Conservation (phyloP, 2,888 invertebrate genomes). For the Belgica antarctica region DNA sequence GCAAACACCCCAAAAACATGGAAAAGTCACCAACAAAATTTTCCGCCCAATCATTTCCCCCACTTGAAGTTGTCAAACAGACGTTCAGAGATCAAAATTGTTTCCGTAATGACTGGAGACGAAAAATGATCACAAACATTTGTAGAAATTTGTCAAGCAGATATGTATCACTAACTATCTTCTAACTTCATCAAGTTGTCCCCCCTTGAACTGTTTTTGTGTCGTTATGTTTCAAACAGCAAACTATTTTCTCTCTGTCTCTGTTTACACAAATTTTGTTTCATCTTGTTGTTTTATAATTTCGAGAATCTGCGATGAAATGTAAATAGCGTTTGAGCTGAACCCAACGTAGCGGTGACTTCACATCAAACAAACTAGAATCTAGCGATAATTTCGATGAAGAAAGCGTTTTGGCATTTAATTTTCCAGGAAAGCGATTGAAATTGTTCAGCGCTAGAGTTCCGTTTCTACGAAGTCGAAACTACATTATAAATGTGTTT, state of each 20-base stretch:
- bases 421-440: background rate
- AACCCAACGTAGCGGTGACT: no score
- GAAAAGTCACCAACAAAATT: background rate
- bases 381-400: no score
- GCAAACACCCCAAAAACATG: no score
- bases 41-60: background rate
- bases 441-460: conserved; percentile 28
- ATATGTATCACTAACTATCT: background rate
- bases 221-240: conserved; percentile 44
- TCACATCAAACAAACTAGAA: background rate
- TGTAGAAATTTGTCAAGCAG: background rate
- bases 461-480: conserved; percentile 28
- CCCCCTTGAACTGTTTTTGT: conserved; percentile 12
- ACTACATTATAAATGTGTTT: conserved; percentile 29
- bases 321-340: no score
- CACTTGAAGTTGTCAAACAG: background rate
- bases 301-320: background rate
- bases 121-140: conserved; percentile 39
- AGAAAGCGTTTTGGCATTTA: conserved; percentile 15
- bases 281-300: background rate
- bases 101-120: conserved; percentile 55
- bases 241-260: conserved; percentile 45
- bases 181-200: background rate
- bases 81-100: background rate
- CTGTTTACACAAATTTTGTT: conserved; percentile 36